Conservation (phyloP, 2,113 vertebrate species). For the Pipa parva region DNA sequence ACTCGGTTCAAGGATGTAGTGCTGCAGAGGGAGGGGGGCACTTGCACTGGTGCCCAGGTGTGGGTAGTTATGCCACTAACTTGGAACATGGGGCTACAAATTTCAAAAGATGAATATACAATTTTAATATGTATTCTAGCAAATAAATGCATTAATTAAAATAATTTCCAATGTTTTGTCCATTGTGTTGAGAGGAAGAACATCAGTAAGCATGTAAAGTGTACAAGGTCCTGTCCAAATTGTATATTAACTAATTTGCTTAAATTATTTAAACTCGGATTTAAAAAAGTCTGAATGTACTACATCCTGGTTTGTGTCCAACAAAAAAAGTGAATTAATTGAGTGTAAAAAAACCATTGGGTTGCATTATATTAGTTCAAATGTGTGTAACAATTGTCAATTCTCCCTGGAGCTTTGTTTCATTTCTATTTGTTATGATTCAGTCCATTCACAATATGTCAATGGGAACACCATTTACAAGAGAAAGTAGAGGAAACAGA, state of each 20-base stretch:
- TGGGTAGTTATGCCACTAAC: too few species aligned
- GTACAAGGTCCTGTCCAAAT: constrained; percentile 35
- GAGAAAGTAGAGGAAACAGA: constrained; percentile 54
- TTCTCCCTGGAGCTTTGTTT: constrained; percentile 67
- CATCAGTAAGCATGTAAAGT: too few species aligned
- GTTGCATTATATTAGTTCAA: constrained; percentile 72
- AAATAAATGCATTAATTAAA: too few species aligned
- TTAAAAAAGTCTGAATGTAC: constrained; percentile 27
- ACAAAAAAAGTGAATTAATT: constrained; percentile 69
- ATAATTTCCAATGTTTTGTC: too few species aligned
- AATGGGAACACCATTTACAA: constrained; percentile 50
- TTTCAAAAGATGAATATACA: too few species aligned
- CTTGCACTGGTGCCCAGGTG: too few species aligned
- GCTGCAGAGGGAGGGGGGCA: too few species aligned
- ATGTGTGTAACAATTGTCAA: constrained; percentile 70
- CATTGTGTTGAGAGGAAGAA: too few species aligned
- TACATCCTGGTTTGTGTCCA: constrained; percentile 49
- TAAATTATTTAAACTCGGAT: constrained; percentile 50
- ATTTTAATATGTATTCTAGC: too few species aligned
- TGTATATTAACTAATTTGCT: constrained; percentile 47
- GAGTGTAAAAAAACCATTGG: constrained; percentile 72
- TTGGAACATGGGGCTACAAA: too few species aligned
- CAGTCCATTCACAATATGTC: constrained; percentile 58
- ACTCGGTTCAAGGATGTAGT: too few species aligned
- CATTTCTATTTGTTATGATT: constrained; percentile 55